Evolutionary conservation across 2,113 vertebrate species (phyloP).

Genomic region (Stegostoma tigrinum): DNA sequence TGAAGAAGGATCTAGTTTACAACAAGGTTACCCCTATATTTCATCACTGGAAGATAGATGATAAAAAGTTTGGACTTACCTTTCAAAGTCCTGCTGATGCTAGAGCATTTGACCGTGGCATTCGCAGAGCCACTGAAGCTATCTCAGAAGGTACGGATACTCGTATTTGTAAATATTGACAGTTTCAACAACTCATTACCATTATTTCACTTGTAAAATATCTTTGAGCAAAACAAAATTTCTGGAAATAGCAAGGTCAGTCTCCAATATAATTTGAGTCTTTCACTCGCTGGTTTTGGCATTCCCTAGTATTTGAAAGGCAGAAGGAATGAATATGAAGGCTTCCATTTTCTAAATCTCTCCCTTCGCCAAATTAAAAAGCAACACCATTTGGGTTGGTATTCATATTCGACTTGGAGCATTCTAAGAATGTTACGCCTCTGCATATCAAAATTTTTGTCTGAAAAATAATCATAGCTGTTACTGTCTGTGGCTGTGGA

Average conservation of each 20-base stretch:
- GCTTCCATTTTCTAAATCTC: neutral
- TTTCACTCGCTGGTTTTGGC: neutral
- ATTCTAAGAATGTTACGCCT: neutral
- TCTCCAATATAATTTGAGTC: neutral
- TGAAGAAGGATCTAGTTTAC: conserved; percentile 91
- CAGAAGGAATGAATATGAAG: neutral
- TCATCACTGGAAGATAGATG: conserved; percentile 98
- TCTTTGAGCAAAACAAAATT: neutral
- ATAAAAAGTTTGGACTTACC: conserved; percentile 98
- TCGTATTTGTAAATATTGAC: too few species aligned
- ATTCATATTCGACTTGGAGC: neutral
- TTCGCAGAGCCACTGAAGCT: conserved; percentile 91
- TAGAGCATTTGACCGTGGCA: conserved; percentile 92
- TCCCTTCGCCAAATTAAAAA: neutral
- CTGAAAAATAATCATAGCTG: neutral
- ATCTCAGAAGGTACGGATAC: conserved; percentile 76
- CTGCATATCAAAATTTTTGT: neutral
- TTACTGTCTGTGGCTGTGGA: neutral
- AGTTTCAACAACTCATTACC: neutral
- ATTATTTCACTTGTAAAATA: neutral
- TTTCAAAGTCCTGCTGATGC: conserved; percentile 98
- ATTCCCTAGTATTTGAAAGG: neutral
- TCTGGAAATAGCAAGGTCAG: neutral
- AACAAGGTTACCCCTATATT: conserved; percentile 99
- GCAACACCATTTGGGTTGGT: neutral